These are phyloP conservation scores for Lapara coniferarum DNA, from an alignment of 2,888 invertebrate species.

Conservation along the genomic window DNA sequence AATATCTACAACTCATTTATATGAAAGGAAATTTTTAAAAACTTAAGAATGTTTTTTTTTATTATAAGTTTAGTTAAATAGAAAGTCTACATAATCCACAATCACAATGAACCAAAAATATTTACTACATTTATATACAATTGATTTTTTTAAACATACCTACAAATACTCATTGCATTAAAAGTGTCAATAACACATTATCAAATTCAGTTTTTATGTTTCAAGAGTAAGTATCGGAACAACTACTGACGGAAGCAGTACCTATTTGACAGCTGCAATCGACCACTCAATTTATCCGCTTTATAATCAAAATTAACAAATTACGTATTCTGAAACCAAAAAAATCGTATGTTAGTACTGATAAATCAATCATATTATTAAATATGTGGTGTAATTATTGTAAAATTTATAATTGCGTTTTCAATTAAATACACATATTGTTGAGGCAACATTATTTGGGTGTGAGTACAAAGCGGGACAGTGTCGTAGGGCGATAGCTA, in stretches of 20 bases:
- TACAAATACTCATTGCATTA: no score
- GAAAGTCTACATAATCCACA: no score
- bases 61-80: no score
- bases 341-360: slow-evolving; percentile 27
- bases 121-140: no score
- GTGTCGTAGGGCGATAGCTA: slow-evolving; percentile 75
- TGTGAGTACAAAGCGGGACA: slow-evolving; percentile 65
- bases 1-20: not conserved
- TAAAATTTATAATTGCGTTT: slow-evolving; percentile 1
- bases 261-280: slow-evolving; percentile 29
- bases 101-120: no score
- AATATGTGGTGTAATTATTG: not conserved
- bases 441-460: slow-evolving; percentile 72
- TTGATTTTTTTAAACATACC: no score
- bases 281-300: slow-evolving; percentile 43
- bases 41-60: no score
- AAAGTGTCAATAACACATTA: no score
- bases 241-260: slow-evolving; percentile 30
- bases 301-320: slow-evolving; percentile 45
- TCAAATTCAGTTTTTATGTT: not conserved
- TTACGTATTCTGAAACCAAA: slow-evolving; percentile 22
- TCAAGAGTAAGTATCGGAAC: slow-evolving; percentile 18
- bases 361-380: slow-evolving; percentile 32
- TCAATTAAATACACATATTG: not conserved
- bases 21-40: not conserved